Conservation (phyloP, 1,140 invertebrate genomes). For the Drosophila burlai region DNA sequence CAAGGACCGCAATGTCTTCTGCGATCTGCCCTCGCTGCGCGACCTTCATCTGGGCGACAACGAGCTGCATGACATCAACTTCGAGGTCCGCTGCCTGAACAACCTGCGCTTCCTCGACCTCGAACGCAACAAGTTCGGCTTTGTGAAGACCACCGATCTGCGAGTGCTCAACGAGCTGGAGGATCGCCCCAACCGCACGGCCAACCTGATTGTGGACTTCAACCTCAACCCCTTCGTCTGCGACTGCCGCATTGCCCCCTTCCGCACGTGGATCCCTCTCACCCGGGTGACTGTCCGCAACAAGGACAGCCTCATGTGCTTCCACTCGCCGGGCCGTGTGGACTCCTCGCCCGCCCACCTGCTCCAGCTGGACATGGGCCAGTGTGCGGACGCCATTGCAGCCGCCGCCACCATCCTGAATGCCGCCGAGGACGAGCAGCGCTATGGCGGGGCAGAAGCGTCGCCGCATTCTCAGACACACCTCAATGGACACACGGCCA, state of each 20-base stretch:
- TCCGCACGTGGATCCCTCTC: conserved; percentile 88
- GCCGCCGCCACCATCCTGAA: conserved; percentile 76
- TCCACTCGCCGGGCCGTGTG: conserved; percentile 65
- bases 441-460: conserved; percentile 37
- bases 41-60: conserved; percentile 91
- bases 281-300: conserved; percentile 88
- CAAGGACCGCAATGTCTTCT: conserved; percentile 89
- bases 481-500: conserved; percentile 85
- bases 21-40: conserved; percentile 88
- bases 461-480: conserved; percentile 51
- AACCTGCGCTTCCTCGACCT: conserved; percentile 90
- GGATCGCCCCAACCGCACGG: conserved; percentile 85
- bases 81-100: conserved; percentile 89
- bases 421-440: conserved; percentile 59
- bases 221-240: conserved; percentile 90
- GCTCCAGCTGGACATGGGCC: conserved; percentile 81
- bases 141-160: conserved; percentile 87
- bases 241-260: conserved; percentile 88
- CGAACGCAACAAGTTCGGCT: conserved; percentile 89
- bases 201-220: conserved; percentile 89
- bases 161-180: conserved; percentile 87
- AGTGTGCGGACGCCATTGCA: conserved; percentile 77
- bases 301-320: conserved; percentile 87
- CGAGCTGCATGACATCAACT: conserved; percentile 87
- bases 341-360: conserved; percentile 75